Conservation (phyloP, 2,888 invertebrate genomes). For the Lasioglossum malachurum region DNA sequence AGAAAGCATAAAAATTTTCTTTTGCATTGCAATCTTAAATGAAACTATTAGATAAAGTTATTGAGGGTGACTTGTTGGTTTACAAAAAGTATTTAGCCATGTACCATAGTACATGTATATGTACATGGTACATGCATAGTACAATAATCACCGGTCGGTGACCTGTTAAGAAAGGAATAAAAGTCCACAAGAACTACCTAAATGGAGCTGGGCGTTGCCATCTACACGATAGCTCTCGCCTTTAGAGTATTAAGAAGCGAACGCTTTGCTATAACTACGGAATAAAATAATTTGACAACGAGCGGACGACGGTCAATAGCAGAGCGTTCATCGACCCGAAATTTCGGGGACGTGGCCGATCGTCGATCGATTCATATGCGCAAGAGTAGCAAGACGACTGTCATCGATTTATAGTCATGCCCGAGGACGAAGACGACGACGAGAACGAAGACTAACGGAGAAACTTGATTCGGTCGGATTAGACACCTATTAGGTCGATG, state of each 20-base stretch:
- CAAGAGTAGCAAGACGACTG: slow-evolving; percentile 37
- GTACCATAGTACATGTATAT: too few species aligned
- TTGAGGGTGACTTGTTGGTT: too few species aligned
- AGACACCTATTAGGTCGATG: slow-evolving; percentile 60
- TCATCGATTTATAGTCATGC: slow-evolving; percentile 46
- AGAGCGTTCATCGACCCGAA: slow-evolving; percentile 21
- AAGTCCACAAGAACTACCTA: too few species aligned
- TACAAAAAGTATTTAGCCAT: too few species aligned
- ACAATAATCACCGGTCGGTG: too few species aligned
- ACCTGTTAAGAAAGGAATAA: too few species aligned
- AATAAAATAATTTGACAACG: not conserved
- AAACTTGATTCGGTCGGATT: slow-evolving; percentile 66
- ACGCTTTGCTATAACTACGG: not conserved
- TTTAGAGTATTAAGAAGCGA: not conserved
- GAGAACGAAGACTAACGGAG: slow-evolving; percentile 62
- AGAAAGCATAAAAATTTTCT: too few species aligned
- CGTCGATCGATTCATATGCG: slow-evolving; percentile 53
- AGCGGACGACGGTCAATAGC: not conserved
- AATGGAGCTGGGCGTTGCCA: too few species aligned
- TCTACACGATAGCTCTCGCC: too few species aligned
- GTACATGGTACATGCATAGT: too few species aligned
- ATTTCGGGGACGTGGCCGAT: slow-evolving; percentile 32
- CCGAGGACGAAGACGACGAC: not conserved
- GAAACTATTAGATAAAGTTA: too few species aligned
- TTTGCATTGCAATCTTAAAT: too few species aligned